phyloP scores from a whole-genome alignment of 2,888 invertebrate genomes.

The Xanthorhoe designata region DNA sequence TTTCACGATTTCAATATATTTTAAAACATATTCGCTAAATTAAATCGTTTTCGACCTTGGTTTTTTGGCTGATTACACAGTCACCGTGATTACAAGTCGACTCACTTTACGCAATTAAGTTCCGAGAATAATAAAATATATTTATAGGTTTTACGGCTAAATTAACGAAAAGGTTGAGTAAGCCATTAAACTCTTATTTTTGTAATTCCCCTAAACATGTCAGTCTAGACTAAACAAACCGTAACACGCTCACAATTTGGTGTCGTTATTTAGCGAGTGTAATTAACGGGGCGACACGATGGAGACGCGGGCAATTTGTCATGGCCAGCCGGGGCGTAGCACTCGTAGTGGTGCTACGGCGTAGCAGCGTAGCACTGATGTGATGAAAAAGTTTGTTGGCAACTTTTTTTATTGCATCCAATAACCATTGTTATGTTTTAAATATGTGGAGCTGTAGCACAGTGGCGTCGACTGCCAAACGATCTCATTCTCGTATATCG shows the following conservation, averaged over 20 bases:
- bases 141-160: not conserved
- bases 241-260: constrained; percentile 39
- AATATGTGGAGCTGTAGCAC: constrained; percentile 22
- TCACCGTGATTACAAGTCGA: no score
- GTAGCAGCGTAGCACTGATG: constrained; percentile 45
- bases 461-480: constrained; percentile 29
- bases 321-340: constrained; percentile 49
- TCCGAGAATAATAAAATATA: no score
- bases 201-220: constrained; percentile 26
- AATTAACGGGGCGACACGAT: constrained; percentile 61
- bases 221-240: constrained; percentile 42
- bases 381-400: constrained; percentile 52
- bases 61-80: no score
- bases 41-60: no score
- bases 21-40: no score
- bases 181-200: constrained; percentile 2
- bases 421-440: constrained; percentile 20
- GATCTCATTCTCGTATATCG: constrained; percentile 20
- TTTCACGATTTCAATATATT: no score
- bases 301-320: constrained; percentile 63
- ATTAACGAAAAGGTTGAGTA: not conserved
- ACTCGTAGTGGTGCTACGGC: constrained; percentile 45
- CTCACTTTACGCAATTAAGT: no score
- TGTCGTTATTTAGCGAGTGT: constrained; percentile 54
- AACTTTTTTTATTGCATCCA: constrained; percentile 32